Percentiles rank a stretch among this genome's conserved stretches.
Conservation (phyloP, 1,140 invertebrate species). For the Lucilia cuprina region DNA sequence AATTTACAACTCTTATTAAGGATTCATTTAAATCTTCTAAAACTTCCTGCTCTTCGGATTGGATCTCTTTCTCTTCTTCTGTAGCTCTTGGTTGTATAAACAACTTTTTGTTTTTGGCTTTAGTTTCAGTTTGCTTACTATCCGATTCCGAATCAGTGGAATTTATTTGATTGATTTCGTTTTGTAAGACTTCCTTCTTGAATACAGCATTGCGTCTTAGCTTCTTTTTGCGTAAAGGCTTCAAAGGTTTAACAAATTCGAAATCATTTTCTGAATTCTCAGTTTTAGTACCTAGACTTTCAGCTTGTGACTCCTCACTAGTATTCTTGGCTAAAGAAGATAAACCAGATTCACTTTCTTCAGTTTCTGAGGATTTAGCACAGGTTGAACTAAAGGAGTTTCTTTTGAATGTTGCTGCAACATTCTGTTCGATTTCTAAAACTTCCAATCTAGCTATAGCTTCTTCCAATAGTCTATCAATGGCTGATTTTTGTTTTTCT, state of each 20-base stretch:
- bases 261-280: conserved; percentile 39
- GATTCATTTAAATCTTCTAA: conserved; percentile 41
- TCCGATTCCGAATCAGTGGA: conserved; percentile 55
- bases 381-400: conserved; percentile 29
- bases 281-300: not conserved
- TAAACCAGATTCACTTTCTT: conserved; percentile 37
- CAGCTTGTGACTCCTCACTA: conserved; percentile 19
- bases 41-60: too few relatives aligned
- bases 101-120: not conserved
- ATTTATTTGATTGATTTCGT: conserved; percentile 40
- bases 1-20: conserved; percentile 44
- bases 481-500: conserved; percentile 44
- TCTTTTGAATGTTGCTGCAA: not conserved
- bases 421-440: not conserved
- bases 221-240: conserved; percentile 57
- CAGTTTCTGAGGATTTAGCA: not conserved
- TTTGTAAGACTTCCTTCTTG: conserved; percentile 45
- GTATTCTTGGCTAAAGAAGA: conserved; percentile 38
- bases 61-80: too few relatives aligned
- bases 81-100: not conserved
- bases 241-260: conserved; percentile 48
- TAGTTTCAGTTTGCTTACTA: conserved; percentile 40
- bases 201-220: conserved; percentile 51
- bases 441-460: conserved; percentile 55
- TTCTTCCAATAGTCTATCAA: conserved; percentile 52